phyloP scores from a whole-genome alignment of 1,140 invertebrate genomes.

The Penaeus vannamei region DNA sequence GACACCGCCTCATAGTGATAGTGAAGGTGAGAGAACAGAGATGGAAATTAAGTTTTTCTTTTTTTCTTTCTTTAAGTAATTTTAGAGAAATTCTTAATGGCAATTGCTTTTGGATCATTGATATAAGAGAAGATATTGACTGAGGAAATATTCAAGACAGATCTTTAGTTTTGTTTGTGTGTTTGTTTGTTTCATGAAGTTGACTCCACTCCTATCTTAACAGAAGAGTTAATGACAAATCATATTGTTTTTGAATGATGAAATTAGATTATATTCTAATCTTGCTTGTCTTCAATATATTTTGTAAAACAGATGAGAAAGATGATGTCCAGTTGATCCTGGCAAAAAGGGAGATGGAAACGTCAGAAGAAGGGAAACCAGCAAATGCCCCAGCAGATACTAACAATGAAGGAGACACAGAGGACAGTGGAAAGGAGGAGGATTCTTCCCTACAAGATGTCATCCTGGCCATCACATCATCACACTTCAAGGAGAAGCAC shows the following conservation, averaged over 20 bases:
- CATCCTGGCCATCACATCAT: constrained; percentile 24
- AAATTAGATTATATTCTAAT: not conserved
- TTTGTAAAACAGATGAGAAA: constrained; percentile 13
- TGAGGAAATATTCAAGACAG: too few species aligned
- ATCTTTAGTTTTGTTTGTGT: too few species aligned
- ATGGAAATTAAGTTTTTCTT: too few species aligned
- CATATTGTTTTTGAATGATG: too few species aligned
- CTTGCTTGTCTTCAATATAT: not conserved
- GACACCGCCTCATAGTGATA: constrained; percentile 39
- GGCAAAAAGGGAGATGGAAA: constrained; percentile 22
- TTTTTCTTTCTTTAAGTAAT: too few species aligned
- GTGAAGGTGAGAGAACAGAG: constrained; percentile 4
- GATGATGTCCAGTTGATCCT: constrained; percentile 23
- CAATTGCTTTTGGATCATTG: too few species aligned
- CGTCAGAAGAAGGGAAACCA: too few species aligned
- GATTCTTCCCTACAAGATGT: constrained; percentile 20
- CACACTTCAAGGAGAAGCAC: constrained; percentile 43
- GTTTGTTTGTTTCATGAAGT: too few species aligned
- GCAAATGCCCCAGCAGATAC: not conserved
- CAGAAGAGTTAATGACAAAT: too few species aligned
- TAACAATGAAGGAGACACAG: not conserved
- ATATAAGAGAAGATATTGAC: too few species aligned
- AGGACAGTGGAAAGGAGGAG: not conserved
- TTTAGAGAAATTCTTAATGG: too few species aligned
- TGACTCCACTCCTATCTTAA: too few species aligned